Base-by-base conservation (phyloP, 2,797 vertebrate species). In the Anomalospiza imberbis region DNA sequence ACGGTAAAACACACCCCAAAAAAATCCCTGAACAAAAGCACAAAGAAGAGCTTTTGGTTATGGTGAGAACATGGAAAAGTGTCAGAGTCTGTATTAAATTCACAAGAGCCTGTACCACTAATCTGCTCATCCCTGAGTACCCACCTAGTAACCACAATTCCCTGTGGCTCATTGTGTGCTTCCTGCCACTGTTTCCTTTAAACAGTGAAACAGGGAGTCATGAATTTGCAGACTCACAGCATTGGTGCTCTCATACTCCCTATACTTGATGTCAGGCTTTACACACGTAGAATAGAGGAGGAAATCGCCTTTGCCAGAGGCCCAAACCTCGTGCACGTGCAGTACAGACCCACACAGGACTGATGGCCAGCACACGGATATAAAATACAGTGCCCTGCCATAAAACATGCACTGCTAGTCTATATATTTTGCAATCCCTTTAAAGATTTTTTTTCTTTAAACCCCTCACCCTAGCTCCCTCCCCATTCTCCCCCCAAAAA, bases 401-500 rank as follows among this genome's bases (percentile, higher is more conserved):
- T 95, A 95, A 95, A 96, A 94, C 91, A 81, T 95, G 92, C 83
- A 67, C 95, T 79, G 88, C 86, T 92, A 94, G 87, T 96, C 94
- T 75, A 94, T 96, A 96, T 91, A 93, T 96, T 97, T 96, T 96
- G 96, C 92, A 93, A 96, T 92, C 77, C 94, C 93, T 96, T 96
- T 95, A 94, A 96, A 96, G 97, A 72, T 78, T 94, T 95, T 96
- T 95, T 94, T 96, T 88, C 94, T 91, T 94, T 87, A 91, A 94
- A 93, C 93, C 89, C 91, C 93, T 97, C 93, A 93, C 91, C 92
- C 88, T 94, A 91, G 95, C 95, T 97, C 97, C 92, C 96, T 97
- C 97, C 88, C 72, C 88, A 22, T 96, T 91, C 96, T 97, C 96
- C 96, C 97, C 97, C 98, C 96, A 92, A 97, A 98, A 98, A 98